Base-by-base conservation (phyloP, 2,888 invertebrate genomes). In the Ectropis crepuscularia region DNA sequence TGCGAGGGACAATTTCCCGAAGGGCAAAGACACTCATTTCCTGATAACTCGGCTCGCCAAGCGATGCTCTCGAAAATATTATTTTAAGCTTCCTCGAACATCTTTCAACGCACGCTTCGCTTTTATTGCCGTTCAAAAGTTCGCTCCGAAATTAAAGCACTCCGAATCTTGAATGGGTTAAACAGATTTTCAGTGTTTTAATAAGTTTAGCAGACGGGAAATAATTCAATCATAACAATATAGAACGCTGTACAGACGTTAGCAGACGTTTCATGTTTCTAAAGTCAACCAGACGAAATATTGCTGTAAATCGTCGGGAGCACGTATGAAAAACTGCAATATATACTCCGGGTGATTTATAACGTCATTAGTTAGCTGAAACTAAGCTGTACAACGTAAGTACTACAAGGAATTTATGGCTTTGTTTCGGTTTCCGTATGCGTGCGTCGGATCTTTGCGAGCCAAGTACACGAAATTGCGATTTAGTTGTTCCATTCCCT, bases 21-120 rank as follows among this genome's bases (percentile, higher is more conserved):
- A 83, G 88, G 90, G 82, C 88, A 86, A 87, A 86, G 85, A 84
- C 84, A 80, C 89, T 91, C 90, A 91, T 92, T 92, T 92, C 92
- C 92, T 89, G 86, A 60, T 57, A 61, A 57, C 60, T 61, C 57
- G 70, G 74, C 82, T 79, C 82, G 82, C 77, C 79, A 75, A 82
- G 80, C 81, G 81, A 81, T 81, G 80, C 81, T 76, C 80, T 86
- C 80, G 84, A 90, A 65, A 65, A 90, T 90, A 89, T 90, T 90
- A 90, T 91, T 90, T 90, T 83, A 86, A 88, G 85, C 88, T 87
- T 86, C 83, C 86, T 81, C 82, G 80, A 86, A 86, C 87, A 85
- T 87, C 86, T 87, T 84, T 85, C 85, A 84, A 86, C 83, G 84
- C 83, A 85, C 83, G 80, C 82, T 57, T 80, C 78, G 77, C 75